These are phyloP conservation scores for Tuberolachnus salignus DNA, from an alignment of 2,888 invertebrate genomes.

Conservation along the genomic window DNA sequence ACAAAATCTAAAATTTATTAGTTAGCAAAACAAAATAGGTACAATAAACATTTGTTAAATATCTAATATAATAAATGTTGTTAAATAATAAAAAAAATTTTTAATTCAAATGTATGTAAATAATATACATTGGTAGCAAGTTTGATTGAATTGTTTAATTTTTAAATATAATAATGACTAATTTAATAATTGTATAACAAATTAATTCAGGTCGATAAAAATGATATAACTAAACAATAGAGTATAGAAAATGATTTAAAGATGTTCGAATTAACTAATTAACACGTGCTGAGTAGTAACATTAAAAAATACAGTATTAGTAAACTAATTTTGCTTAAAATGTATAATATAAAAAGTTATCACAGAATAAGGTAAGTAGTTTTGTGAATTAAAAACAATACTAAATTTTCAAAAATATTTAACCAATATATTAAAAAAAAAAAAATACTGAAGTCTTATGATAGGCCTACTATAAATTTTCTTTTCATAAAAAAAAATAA, in stretches of 20 bases:
- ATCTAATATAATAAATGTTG: too few relatives aligned
- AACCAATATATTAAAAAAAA: neutral
- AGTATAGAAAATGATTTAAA: neutral
- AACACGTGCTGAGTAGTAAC: neutral
- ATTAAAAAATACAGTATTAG: neutral
- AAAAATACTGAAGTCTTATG: neutral
- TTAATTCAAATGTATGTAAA: neutral
- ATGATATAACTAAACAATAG: constrained; percentile 7
- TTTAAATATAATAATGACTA: neutral
- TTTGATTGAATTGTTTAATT: too few relatives aligned
- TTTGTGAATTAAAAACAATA: neutral
- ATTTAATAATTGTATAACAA: too few relatives aligned
- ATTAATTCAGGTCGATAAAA: neutral
- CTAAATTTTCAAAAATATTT: neutral
- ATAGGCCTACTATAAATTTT: neutral
- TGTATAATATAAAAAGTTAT: constrained; percentile 39
- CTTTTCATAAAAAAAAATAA: neutral
- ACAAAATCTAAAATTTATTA: too few relatives aligned
- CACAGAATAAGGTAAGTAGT: constrained; percentile 40
- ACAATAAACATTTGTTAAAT: too few relatives aligned
- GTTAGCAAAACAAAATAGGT: too few relatives aligned
- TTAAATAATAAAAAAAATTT: neutral
- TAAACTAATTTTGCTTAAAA: constrained; percentile 11
- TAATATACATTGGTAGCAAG: neutral
- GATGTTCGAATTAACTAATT: constrained; percentile 6